Conservation (phyloP, 30 jellyfish, hydroid and myxozoan genomes). For the Cassiopea xamachana region DNA sequence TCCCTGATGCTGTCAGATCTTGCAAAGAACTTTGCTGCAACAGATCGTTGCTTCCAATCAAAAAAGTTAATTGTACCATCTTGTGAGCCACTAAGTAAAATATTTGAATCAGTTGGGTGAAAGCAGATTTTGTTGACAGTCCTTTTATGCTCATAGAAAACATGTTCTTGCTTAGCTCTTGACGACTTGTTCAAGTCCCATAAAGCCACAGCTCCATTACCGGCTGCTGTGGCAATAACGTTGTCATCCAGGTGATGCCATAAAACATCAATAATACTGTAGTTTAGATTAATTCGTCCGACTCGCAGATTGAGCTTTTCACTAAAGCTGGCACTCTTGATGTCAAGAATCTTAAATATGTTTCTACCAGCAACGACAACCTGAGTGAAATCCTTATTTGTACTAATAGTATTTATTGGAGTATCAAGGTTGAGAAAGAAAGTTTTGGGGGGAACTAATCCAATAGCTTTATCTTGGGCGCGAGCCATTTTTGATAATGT, state of each 20-base stretch:
- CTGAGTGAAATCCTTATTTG: constrained; percentile 84
- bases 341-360: constrained; percentile 75
- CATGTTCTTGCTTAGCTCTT: constrained; percentile 80
- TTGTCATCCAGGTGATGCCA: constrained; percentile 94
- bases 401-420: constrained; percentile 82
- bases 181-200: constrained; percentile 92
- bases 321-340: constrained; percentile 68
- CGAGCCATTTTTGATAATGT: constrained; percentile 66
- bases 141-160: constrained; percentile 88
- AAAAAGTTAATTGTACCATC: constrained; percentile 89
- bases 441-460: constrained; percentile 65
- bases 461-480: constrained; percentile 79
- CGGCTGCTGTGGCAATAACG: constrained; percentile 94
- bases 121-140: constrained; percentile 91
- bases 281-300: constrained; percentile 87
- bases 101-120: constrained; percentile 87
- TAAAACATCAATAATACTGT: constrained; percentile 85
- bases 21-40: constrained; percentile 83
- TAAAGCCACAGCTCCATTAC: constrained; percentile 92
- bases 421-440: constrained; percentile 74
- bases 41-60: constrained; percentile 80
- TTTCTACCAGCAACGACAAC: constrained; percentile 95
- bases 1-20: constrained; percentile 91
- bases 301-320: constrained; percentile 80
- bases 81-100: constrained; percentile 90